Evolutionary conservation across 2,113 vertebrate species (phyloP).

Genomic region (Clarias batrachus): DNA sequence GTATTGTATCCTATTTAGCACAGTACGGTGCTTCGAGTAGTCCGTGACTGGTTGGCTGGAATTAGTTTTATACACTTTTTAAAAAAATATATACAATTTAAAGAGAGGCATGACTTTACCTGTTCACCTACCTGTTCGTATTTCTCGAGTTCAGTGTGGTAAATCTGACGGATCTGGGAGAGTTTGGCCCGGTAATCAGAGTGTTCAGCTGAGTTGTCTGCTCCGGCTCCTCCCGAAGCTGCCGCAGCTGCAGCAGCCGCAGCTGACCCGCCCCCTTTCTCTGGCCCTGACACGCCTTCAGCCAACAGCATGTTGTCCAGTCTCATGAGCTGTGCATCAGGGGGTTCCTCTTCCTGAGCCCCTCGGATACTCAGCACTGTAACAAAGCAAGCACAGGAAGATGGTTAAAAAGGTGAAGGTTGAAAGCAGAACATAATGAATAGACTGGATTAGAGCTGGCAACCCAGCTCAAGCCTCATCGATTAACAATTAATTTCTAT

Average conservation of each 20-base stretch:
- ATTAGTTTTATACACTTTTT: not conserved
- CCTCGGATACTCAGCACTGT: constrained; percentile 96
- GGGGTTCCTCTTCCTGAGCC: constrained; percentile 94
- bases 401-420: constrained; percentile 56
- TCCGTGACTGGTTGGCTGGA: not conserved
- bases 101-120: not conserved
- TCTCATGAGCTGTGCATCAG: constrained; percentile 94
- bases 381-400: constrained; percentile 57
- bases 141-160: constrained; percentile 98
- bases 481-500: constrained; percentile 12
- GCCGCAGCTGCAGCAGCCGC: constrained; percentile 87
- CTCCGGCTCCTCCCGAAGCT: constrained; percentile 81
- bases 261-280: constrained; percentile 89
- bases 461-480: not conserved
- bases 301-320: constrained; percentile 98
- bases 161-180: constrained; percentile 96
- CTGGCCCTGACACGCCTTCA: constrained; percentile 90
- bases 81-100: not conserved
- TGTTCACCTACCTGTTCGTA: constrained; percentile 87
- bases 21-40: not conserved
- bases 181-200: constrained; percentile 96
- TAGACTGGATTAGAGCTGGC: not conserved
- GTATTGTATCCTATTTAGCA: not conserved
- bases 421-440: constrained; percentile 45
- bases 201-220: constrained; percentile 92